Percentiles rank a stretch among this genome's conserved stretches.
Evolutionary conservation across 2,113 vertebrate genomes (phyloP).

Genomic region (Upupa epops): DNA sequence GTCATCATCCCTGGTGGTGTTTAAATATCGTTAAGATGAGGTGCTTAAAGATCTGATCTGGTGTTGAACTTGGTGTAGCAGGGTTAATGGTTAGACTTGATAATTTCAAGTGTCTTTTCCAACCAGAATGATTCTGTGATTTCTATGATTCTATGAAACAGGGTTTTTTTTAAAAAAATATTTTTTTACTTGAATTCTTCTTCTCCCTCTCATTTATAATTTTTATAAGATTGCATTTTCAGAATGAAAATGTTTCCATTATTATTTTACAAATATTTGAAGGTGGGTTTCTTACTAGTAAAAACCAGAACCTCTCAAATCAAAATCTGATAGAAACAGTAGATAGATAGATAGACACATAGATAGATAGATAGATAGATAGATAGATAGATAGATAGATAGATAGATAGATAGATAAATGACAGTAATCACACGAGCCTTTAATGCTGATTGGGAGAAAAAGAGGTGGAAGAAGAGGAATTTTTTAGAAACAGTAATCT

Average conservation of each 20-base stretch:
- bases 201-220: not conserved
- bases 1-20: too few species aligned
- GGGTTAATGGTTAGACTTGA: too few species aligned
- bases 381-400: not conserved
- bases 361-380: not conserved
- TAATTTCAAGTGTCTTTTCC: too few species aligned
- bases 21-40: too few species aligned
- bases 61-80: too few species aligned
- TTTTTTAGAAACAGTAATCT: not conserved
- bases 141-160: not conserved
- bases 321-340: not conserved
- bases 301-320: not conserved
- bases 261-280: not conserved
- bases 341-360: not conserved
- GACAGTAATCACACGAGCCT: not conserved
- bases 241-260: not conserved
- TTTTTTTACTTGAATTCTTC: not conserved
- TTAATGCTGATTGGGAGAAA: not conserved
- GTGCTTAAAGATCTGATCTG: too few species aligned
- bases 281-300: not conserved
- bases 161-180: too few species aligned
- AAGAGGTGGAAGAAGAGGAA: not conserved
- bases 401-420: not conserved
- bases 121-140: too few species aligned
- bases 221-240: not conserved